Evolutionary conservation across 1,140 invertebrate genomes (phyloP).

Genomic region (Pararge aegeria): DNA sequence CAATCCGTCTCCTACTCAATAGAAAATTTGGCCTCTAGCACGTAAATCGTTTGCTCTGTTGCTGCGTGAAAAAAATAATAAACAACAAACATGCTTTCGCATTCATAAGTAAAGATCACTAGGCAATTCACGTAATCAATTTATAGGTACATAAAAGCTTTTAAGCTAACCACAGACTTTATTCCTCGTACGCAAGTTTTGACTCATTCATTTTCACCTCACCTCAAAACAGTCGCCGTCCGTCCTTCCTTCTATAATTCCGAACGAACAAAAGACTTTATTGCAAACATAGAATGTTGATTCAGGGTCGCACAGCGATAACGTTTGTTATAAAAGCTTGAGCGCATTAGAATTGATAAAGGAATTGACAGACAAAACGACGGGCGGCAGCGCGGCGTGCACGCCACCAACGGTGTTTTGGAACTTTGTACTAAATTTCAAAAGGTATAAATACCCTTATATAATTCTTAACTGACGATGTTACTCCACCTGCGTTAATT

Average conservation of each 20-base stretch:
- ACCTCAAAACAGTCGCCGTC: not conserved
- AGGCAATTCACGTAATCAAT: not conserved
- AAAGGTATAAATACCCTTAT: no score
- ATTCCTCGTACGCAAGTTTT: conserved; percentile 9
- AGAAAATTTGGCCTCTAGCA: no score
- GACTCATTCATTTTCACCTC: conserved; percentile 19
- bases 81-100: no score
- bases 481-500: no score
- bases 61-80: no score
- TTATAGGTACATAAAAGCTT: not conserved
- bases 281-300: conserved; percentile 24
- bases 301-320: conserved; percentile 19
- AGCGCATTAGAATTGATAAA: conserved; percentile 11
- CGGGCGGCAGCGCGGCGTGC: no score
- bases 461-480: no score
- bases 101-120: no score
- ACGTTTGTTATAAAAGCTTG: conserved; percentile 23
- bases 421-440: no score
- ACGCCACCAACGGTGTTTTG: no score
- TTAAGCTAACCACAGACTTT: not conserved
- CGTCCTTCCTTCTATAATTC: conserved; percentile 9
- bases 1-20: no score
- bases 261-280: conserved; percentile 18
- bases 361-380: not conserved
- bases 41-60: no score